Base-by-base conservation (phyloP, 2,113 vertebrate species). In the Xyliphius kryptos region DNA sequence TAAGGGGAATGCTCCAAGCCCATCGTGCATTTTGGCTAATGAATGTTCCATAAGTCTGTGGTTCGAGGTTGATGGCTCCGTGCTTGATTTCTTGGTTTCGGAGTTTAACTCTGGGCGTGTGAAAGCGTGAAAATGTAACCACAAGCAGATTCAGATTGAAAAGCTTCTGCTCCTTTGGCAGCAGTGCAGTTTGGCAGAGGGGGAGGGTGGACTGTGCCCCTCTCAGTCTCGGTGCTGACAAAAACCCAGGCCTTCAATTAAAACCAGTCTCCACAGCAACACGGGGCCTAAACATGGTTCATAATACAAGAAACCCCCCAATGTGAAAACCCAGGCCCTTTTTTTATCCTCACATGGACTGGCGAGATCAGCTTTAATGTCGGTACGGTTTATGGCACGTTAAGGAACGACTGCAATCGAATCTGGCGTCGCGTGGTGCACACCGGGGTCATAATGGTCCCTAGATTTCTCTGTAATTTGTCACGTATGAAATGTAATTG, bases 401-500 rank as follows among this genome's bases (percentile, higher is more conserved):
- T 32, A 22, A 77, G 19, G 43, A 78, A 73, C 19, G 41, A 58
- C 64, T 21, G 74, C 71, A 81, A 79, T 55, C 70, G 46, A 68
- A 72, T 22, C 37, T 43, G 61, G 65, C 69, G 60, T 56, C 38
- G 63, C 60, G 59, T 11, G 67, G 74, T 48, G 54, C 63, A 79
- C 66, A 51, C 57, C 62, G 63, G 44, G 64, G 50, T 63, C 71
- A 69, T 76, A 74, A 59, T 66, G 69, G 64, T 78, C 68, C 44
- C 66, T 69, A 73, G 60, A 74, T 75, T 66, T 32, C 26, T 32
- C 60, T 68, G 74, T 74, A 74, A 79, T 79, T 82, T 83, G 71
- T 69, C 63, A 65, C 44, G 49, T 60, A 70, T 47, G 26, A 44
- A 73, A 46, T 55, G 63, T 59, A 76, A 75, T 69, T 77, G 71